These are phyloP conservation scores for Elysia crispata DNA, from an alignment of 2,888 invertebrate species.

Conservation along the genomic window DNA sequence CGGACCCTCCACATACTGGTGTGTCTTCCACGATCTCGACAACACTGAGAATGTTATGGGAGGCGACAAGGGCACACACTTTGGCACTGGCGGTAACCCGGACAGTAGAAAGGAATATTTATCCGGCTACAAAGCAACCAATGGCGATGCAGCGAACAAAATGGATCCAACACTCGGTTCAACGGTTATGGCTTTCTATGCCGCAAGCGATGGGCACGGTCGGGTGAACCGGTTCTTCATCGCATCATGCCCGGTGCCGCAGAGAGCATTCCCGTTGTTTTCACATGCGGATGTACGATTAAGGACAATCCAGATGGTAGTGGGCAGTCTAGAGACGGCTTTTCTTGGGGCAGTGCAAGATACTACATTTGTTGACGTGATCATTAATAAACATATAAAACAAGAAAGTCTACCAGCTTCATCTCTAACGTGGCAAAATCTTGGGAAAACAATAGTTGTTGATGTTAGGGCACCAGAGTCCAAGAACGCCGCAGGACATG, in stretches of 20 bases:
- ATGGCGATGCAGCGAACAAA: not conserved
- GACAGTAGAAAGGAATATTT: not conserved
- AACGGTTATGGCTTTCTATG: slow-evolving; percentile 38
- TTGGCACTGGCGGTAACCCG: not conserved
- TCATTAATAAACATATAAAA: slow-evolving; percentile 18
- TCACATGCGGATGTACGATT: not conserved
- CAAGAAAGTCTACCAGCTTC: no score
- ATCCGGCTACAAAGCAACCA: no score
- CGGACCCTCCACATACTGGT: slow-evolving; percentile 42
- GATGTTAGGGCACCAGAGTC: no score
- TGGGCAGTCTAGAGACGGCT: slow-evolving; percentile 17
- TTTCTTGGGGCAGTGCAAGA: slow-evolving; percentile 21
- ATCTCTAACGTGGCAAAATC: no score
- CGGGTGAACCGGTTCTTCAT: slow-evolving; percentile 38
- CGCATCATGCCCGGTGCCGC: slow-evolving; percentile 45
- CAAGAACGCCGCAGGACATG: no score
- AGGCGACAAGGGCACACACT: not conserved
- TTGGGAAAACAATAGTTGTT: no score
- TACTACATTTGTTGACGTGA: slow-evolving; percentile 11
- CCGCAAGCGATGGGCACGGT: slow-evolving; percentile 50
- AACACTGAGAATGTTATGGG: not conserved
- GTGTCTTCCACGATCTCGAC: slow-evolving; percentile 29
- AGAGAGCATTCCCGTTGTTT: not conserved
- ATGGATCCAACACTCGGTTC: not conserved
- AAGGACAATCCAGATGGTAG: slow-evolving; percentile 20